Evolutionary conservation across 2,888 invertebrate species (phyloP), one percentile per base, ranked within the genome.

Genomic region (Scaeva pyrastri): DNA sequence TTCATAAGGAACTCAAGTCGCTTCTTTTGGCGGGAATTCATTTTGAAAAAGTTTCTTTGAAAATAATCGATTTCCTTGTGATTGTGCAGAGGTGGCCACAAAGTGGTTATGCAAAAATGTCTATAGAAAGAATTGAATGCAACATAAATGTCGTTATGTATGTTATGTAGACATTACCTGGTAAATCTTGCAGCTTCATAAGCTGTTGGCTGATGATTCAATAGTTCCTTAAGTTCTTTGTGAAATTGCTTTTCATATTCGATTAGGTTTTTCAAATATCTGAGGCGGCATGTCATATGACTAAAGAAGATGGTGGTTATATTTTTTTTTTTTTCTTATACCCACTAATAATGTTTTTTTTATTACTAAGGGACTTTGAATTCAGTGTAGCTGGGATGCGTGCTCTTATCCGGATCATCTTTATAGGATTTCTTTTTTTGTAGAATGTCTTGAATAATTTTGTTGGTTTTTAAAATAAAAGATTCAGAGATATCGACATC

Each of bases 1-100:
- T 70, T 72, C 89, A 89, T 89, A 0, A 90, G 60, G n/a, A 71
- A 58, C 0, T 89, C 26, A 7, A 89, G 64, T 7, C 89, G 89
- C 60, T 78, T 66, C 50, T 58, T 88, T 12, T 90, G 79, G 14
- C 81, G 88, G 14, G 39, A 48, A 1, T 19, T 88, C 7, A 89
- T 66, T 14, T 58, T 85, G 73, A 88, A 90, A 52, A 89, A 88
- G 7, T 81, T 26, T 10, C 78, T 79, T 12, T 88, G 87, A 7
- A 89, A 83, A 3, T 62, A 43, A 0, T 76, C 77, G 11, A 90
- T 43, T 79, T 90, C 90, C 1, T 58, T 48, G 11, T 79, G 71
- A 58, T 88, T 89, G 52, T 90, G 90, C 19, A 90, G 60, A 0
- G 90, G 90, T 6, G 90, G 90, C 90, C 90, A 90, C 6, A 90